Evolutionary conservation across 2,888 invertebrate genomes (phyloP).

Genomic region (Chesias legatella): DNA sequence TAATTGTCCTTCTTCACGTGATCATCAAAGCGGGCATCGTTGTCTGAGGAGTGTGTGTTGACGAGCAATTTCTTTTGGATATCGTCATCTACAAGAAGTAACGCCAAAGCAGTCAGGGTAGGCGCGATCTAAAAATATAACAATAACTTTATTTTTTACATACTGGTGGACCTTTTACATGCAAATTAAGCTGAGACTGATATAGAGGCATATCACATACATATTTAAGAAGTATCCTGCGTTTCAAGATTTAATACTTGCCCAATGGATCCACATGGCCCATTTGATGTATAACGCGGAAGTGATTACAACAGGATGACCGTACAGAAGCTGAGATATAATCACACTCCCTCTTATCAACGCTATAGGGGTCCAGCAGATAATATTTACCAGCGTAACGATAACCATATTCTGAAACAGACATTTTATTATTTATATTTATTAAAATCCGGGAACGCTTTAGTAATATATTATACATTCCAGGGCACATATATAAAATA

Average conservation of each 20-base stretch:
- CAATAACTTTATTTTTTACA: slow-evolving; percentile 5
- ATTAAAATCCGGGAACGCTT: too few species aligned
- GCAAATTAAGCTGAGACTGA: too few species aligned
- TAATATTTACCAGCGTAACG: slow-evolving; percentile 47
- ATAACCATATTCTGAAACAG: slow-evolving; percentile 50
- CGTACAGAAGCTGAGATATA: slow-evolving; percentile 39
- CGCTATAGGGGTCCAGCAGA: slow-evolving; percentile 65
- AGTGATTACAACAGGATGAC: slow-evolving; percentile 35
- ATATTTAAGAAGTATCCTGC: too few species aligned
- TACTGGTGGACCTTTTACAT: too few species aligned
- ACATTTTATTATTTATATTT: too few species aligned
- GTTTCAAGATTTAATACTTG: too few species aligned
- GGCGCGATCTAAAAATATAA: slow-evolving; percentile 47
- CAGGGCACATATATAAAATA: too few species aligned
- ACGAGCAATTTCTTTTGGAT: slow-evolving; percentile 42
- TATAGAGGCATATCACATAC: too few species aligned
- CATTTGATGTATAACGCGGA: slow-evolving; percentile 42
- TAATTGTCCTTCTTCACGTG: slow-evolving; percentile 30
- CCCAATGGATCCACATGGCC: slow-evolving; percentile 58
- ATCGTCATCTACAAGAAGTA: slow-evolving; percentile 41
- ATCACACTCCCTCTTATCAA: slow-evolving; percentile 54
- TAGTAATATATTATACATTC: too few species aligned
- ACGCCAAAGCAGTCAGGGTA: slow-evolving; percentile 36
- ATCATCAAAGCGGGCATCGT: slow-evolving; percentile 15
- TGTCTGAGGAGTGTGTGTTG: slow-evolving; percentile 8